phyloP scores from a whole-genome alignment of 30 jellyfish, hydroid and myxozoan species.

The Nemopilema nomurai region DNA sequence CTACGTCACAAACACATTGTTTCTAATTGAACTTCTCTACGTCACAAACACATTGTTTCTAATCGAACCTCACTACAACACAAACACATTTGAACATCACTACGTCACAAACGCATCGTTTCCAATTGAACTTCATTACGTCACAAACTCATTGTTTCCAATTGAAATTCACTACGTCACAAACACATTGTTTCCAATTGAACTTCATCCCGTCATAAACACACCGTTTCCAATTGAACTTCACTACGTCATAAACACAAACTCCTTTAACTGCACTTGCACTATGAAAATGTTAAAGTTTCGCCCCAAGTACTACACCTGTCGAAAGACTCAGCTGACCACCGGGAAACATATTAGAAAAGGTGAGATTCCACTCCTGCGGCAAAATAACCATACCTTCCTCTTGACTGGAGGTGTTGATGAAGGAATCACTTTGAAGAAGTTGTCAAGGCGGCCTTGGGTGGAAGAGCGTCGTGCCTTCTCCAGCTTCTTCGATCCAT shows the following conservation, averaged over 20 bases:
- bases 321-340: too few relatives aligned
- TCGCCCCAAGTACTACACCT: too few relatives aligned
- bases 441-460: slow-evolving; percentile 89
- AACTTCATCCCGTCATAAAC: too few relatives aligned
- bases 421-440: slow-evolving; percentile 89
- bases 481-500: slow-evolving; percentile 81
- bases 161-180: background rate
- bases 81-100: background rate
- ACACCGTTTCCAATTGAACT: too few relatives aligned
- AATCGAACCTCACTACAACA: background rate
- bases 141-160: too few relatives aligned
- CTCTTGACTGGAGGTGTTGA: slow-evolving; percentile 75
- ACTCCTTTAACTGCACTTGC: too few relatives aligned
- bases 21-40: background rate
- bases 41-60: background rate
- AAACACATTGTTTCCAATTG: background rate
- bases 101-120: background rate
- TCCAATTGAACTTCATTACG: background rate
- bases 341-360: background rate
- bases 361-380: background rate
- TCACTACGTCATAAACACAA: background rate
- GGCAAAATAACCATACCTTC: slow-evolving; percentile 38
- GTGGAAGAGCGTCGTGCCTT: slow-evolving; percentile 85
- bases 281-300: too few relatives aligned
- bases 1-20: too few relatives aligned